Percentiles rank a stretch among this genome's conserved stretches.
Conservation (phyloP, 2,113 vertebrate genomes). For the Seriola quinqueradiata region DNA sequence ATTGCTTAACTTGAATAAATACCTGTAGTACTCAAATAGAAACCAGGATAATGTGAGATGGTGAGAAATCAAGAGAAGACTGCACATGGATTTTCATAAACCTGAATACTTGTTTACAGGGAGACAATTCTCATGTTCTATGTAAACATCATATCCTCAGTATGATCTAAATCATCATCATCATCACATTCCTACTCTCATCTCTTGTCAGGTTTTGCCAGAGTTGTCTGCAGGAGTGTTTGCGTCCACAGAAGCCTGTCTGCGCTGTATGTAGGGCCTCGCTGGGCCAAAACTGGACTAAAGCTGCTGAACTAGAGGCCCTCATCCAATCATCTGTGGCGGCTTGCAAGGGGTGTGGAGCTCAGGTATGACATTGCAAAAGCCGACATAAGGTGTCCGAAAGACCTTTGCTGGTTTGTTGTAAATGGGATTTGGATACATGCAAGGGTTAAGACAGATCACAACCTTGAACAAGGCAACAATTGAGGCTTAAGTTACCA, state of each 20-base stretch:
- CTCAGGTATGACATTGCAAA: slow-evolving; percentile 83
- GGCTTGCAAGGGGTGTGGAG: slow-evolving; percentile 93
- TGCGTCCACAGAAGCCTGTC: slow-evolving; percentile 94
- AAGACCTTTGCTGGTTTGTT: not conserved
- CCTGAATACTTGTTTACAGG: not conserved
- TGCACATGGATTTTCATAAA: not conserved
- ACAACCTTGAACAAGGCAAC: not conserved
- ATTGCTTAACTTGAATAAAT: not conserved
- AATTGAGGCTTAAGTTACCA: not conserved
- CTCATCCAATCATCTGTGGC: slow-evolving; percentile 89
- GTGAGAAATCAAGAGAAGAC: not conserved
- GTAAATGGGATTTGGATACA: not conserved
- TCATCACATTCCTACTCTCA: not conserved
- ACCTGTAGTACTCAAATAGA: not conserved
- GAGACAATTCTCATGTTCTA: not conserved
- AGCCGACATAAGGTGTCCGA: too few species aligned
- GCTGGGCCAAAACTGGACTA: slow-evolving; percentile 83
- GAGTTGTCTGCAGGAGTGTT: slow-evolving; percentile 94
- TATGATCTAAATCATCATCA: not conserved
- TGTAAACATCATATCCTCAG: not conserved
- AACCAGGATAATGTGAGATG: not conserved
- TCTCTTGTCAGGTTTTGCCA: slow-evolving; percentile 90
- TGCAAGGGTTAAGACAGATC: not conserved
- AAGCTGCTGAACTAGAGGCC: slow-evolving; percentile 88
- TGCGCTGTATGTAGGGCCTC: slow-evolving; percentile 94